Evolutionary conservation across 2,797 vertebrate genomes (phyloP), one percentile per base, ranked within the genome.

Genomic region (Stomatorhinus walkeri): DNA sequence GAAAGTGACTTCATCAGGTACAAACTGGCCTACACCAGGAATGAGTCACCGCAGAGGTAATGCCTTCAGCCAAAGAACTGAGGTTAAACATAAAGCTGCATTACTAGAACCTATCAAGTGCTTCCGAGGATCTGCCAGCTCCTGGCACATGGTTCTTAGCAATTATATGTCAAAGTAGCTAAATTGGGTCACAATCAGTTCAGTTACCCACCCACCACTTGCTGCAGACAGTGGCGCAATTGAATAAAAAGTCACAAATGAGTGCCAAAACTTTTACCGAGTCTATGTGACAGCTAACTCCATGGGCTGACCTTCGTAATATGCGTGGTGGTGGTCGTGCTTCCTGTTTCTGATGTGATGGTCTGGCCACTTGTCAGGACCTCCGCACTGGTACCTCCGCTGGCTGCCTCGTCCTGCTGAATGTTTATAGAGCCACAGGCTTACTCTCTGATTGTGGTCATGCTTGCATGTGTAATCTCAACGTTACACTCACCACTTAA

Each of bases 311-410:
- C 96, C 94, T 97, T 97, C 91, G 95, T 97, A 94, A 99, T 97
- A 91, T 98, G 97, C 12, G 97, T 98, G 90, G 97, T 98, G 89
- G 97, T 98, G 76, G 96, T 98, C 92, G 97, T 98, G 91, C 96
- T 97, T 90, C 95, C 95, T 61, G 97, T 98, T 95, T 98, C 98
- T 51, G 97, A 96, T 0, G 97, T 98, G 94, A 98, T 98, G 2
- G 96, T 98, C 89, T 98, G 97, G 40, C 97, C 97, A 24, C 97
- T 98, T 96, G 98, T 97, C 90, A 98, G 92, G 79, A 98, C 95
- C 0, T 96, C 95, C 0, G 95, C 94, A 46, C 97, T 97, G 85
- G 95, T 91, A 79, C 97, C 96, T 83, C 94, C 43, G n/a, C n/a
- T 94, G 89, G 94, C 43, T 0, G 90, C 56, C 61, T 95, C 96